A percentile compares a stretch with the other conserved stretches of the same genome.
These are phyloP conservation scores for Urophycis tenuis DNA, from an alignment of 2,797 vertebrate species.

Conservation along the genomic window DNA sequence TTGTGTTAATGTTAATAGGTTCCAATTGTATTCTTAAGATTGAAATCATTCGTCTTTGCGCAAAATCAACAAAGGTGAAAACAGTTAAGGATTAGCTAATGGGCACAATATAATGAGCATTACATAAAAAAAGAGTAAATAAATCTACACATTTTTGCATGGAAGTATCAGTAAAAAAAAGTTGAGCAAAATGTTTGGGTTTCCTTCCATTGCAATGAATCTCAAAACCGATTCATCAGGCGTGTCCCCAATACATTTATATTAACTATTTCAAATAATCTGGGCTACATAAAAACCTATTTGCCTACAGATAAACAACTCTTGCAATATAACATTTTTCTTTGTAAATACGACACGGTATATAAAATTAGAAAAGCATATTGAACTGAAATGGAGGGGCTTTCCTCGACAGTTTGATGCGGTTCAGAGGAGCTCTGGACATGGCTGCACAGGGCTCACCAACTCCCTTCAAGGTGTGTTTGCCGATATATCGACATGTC, in stretches of 20 bases:
- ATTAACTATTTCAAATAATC: conserved; percentile 46
- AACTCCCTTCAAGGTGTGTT: conserved; percentile 34
- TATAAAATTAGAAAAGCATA: conserved; percentile 65
- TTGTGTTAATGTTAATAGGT: background rate
- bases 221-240: conserved; percentile 17
- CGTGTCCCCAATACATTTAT: conserved; percentile 44
- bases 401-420: conserved; percentile 47
- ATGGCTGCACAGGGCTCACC: conserved; percentile 33
- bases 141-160: background rate
- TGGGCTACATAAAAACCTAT: conserved; percentile 53
- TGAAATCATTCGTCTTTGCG: background rate
- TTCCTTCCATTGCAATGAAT: conserved; percentile 11
- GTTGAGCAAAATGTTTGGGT: conserved; percentile 2
- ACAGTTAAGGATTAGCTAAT: background rate
- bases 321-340: conserved; percentile 64
- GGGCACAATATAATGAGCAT: background rate
- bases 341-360: conserved; percentile 69
- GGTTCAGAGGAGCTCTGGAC: conserved; percentile 42
- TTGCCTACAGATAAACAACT: conserved; percentile 55
- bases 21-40: no score
- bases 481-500: conserved; percentile 18
- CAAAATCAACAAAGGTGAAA: background rate
- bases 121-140: conserved; percentile 1
- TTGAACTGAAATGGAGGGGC: conserved; percentile 51
- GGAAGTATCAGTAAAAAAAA: background rate